Evolutionary conservation across 2,797 vertebrate genomes (phyloP).

Genomic region (Anolis apletophallus): DNA sequence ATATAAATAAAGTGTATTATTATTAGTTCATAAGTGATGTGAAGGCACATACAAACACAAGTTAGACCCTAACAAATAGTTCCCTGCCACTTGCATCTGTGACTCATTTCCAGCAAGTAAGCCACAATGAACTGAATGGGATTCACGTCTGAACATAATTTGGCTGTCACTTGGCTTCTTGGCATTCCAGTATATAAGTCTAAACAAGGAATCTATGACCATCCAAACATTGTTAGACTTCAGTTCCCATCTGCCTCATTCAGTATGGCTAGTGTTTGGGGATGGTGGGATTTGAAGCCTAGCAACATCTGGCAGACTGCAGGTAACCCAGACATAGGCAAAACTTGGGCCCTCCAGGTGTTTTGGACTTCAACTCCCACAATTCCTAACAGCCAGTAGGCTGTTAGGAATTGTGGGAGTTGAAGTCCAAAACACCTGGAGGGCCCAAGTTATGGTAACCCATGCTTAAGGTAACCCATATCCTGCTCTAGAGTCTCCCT

Average conservation of each 20-base stretch:
- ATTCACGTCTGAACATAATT: background rate
- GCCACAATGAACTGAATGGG: background rate
- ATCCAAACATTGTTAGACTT: background rate
- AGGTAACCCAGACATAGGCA: no score
- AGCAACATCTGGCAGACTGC: background rate
- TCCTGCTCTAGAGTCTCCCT: slow-evolving; percentile 37
- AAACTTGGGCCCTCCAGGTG: no score
- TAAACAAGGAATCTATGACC: background rate
- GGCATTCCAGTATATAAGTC: background rate
- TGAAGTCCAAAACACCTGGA: no score
- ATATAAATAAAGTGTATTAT: no score
- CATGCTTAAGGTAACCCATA: background rate
- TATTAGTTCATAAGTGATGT: no score
- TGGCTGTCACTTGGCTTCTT: background rate
- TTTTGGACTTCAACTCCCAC: no score
- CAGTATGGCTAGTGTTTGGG: background rate
- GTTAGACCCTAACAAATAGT: background rate
- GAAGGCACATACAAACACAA: no score
- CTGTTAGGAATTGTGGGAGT: no score
- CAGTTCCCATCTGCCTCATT: background rate
- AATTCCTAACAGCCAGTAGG: no score
- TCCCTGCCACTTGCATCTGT: background rate
- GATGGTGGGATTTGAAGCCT: background rate
- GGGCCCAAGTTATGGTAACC: no score
- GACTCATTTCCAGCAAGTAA: background rate